phyloP scores from a whole-genome alignment of 2,113 vertebrate genomes.

The Chamaea fasciata region DNA sequence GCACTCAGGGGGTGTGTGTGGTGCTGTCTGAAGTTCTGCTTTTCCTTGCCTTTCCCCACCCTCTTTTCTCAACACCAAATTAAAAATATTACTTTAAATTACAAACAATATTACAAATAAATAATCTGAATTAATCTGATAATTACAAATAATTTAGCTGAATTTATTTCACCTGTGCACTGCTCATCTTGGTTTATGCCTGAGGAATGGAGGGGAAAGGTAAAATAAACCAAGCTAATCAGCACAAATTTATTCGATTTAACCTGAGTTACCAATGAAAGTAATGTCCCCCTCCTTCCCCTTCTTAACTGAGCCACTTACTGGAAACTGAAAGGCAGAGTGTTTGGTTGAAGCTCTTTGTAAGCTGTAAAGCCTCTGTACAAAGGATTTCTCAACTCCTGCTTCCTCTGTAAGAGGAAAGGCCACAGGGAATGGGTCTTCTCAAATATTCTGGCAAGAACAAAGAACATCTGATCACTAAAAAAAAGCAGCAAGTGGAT shows the following conservation, averaged over 20 bases:
- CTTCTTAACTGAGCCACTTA: conserved; percentile 57
- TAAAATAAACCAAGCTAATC: background rate
- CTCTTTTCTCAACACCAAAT: background rate
- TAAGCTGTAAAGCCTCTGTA: conserved; percentile 72
- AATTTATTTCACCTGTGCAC: background rate
- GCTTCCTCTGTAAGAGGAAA: conserved; percentile 75
- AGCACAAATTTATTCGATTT: background rate
- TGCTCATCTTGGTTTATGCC: background rate
- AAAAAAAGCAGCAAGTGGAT: background rate
- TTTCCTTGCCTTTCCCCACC: background rate
- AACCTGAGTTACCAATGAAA: background rate
- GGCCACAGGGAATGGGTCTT: conserved; percentile 82
- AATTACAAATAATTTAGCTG: background rate
- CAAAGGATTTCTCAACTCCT: conserved; percentile 75
- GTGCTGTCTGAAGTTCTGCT: background rate
- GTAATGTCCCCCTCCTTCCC: background rate
- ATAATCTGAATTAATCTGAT: too few species aligned
- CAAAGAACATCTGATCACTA: conserved; percentile 10
- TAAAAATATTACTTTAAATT: background rate
- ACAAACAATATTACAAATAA: background rate
- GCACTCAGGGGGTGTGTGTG: too few species aligned
- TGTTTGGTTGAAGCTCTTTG: conserved; percentile 73
- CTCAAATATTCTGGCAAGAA: conserved; percentile 71
- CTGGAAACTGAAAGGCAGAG: conserved; percentile 79
- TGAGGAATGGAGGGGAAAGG: background rate